Base-by-base conservation (phyloP, 2,797 vertebrate species). In the Chanos chanos region DNA sequence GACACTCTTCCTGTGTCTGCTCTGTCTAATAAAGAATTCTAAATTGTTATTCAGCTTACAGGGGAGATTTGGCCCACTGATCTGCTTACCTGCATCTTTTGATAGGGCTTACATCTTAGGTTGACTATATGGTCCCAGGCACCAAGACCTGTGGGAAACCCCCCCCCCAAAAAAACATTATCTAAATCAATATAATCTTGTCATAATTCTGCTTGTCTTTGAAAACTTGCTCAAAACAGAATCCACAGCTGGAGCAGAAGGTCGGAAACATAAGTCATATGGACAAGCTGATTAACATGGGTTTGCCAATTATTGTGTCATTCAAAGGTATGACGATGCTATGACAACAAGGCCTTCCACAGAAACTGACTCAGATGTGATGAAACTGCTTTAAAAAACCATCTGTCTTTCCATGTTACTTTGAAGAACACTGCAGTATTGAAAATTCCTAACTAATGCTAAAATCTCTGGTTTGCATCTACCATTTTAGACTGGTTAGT, bases 31-130 rank as follows among this genome's bases (percentile, higher is more conserved):
- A n/a, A n/a, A n/a, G n/a, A n/a, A n/a, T n/a, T n/a, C 36, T 22
- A 24, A 13, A 22, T 1, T 27, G 2, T n/a, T n/a, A n/a, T n/a
- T n/a, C n/a, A n/a, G n/a, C n/a, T n/a, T n/a, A n/a, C n/a, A n/a
- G n/a, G n/a, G n/a, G n/a, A n/a, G n/a, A n/a, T n/a, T n/a, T n/a
- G n/a, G n/a, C n/a, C n/a, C n/a, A n/a, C 18, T 7, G 3, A 10
- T 60, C 57, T 57, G 72, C 53, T 63, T 81, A 99, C 96, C 94
- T 99, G 96, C 96, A 99, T 98, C 80, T 92, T 89, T 67, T 92
- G 91, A 76, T 95, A 98, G 0, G 94, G 86, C 83, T 94, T 96
- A 78, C 76, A 87, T 80, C 96, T 94, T 92, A 94, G 89, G 40
- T 83, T 87, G 77, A 87, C 85, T 70, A 99, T 84, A 1, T 93